These are phyloP conservation scores for Menura novaehollandiae DNA, from an alignment of 2,113 vertebrate genomes.

Conservation along the genomic window DNA sequence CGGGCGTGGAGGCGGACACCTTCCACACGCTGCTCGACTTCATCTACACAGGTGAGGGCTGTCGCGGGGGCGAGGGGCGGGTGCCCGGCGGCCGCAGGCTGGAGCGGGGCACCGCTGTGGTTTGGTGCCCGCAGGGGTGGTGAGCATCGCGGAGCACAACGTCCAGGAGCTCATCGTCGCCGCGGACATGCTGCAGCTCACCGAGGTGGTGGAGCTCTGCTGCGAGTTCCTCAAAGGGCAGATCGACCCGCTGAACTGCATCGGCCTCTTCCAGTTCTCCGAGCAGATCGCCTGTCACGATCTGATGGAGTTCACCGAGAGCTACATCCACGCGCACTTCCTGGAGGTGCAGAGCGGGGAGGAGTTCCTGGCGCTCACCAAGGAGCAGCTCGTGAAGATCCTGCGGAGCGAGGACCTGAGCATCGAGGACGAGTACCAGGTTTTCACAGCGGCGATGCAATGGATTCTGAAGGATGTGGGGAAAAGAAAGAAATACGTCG, in stretches of 20 bases:
- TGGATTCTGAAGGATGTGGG: conserved; percentile 90
- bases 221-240: conserved; percentile 92
- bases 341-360: conserved; percentile 85
- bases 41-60: conserved; percentile 87
- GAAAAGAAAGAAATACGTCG: conserved; percentile 87
- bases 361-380: conserved; percentile 87
- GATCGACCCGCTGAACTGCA: conserved; percentile 90
- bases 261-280: conserved; percentile 94
- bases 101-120: neutral
- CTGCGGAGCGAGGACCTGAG: conserved; percentile 91
- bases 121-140: conserved; percentile 72
- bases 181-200: conserved; percentile 95
- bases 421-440: conserved; percentile 97
- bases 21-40: conserved; percentile 91
- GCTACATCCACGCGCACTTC: conserved; percentile 93
- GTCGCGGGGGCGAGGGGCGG: neutral
- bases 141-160: conserved; percentile 86
- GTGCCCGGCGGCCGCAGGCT: neutral
- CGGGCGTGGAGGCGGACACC: conserved; percentile 84
- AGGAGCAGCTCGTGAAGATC: conserved; percentile 89
- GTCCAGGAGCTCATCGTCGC: conserved; percentile 94
- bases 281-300: conserved; percentile 92
- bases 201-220: conserved; percentile 89
- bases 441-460: conserved; percentile 90
- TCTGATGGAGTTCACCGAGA: conserved; percentile 89